Percentiles rank a stretch among this genome's conserved stretches.
Evolutionary conservation across 2,113 vertebrate species (phyloP).

Genomic region (Cyphomyrus plagiostoma): DNA sequence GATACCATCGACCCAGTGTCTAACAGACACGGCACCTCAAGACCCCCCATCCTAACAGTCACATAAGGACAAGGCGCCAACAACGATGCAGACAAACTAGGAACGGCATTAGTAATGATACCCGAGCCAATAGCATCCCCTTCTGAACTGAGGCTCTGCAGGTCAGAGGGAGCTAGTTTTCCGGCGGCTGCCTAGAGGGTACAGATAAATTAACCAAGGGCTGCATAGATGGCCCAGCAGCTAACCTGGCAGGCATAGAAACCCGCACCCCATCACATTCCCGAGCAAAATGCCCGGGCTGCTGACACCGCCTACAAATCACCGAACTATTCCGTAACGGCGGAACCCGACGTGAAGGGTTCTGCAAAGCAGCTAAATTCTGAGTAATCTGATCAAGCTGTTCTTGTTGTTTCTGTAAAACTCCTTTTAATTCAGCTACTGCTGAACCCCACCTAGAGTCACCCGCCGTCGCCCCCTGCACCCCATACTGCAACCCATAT

Average conservation of each 20-base stretch:
- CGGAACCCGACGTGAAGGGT: not conserved
- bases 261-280: not conserved
- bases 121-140: not conserved
- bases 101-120: not conserved
- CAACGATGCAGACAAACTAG: too few species aligned
- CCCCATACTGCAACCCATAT: not conserved
- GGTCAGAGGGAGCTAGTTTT: slow-evolving; percentile 17
- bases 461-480: not conserved
- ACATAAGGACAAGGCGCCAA: not conserved
- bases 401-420: not conserved
- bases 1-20: slow-evolving; percentile 19
- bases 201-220: not conserved
- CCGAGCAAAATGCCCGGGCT: not conserved
- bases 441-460: not conserved
- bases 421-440: not conserved
- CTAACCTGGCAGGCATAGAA: not conserved
- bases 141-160: slow-evolving; percentile 9
- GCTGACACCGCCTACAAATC: not conserved
- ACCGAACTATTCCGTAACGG: not conserved
- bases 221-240: not conserved
- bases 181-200: not conserved
- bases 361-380: not conserved
- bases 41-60: not conserved
- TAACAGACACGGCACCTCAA: not conserved
- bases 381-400: not conserved